Conservation (phyloP, 2,888 invertebrate genomes). For the Callinectes sapidus region DNA sequence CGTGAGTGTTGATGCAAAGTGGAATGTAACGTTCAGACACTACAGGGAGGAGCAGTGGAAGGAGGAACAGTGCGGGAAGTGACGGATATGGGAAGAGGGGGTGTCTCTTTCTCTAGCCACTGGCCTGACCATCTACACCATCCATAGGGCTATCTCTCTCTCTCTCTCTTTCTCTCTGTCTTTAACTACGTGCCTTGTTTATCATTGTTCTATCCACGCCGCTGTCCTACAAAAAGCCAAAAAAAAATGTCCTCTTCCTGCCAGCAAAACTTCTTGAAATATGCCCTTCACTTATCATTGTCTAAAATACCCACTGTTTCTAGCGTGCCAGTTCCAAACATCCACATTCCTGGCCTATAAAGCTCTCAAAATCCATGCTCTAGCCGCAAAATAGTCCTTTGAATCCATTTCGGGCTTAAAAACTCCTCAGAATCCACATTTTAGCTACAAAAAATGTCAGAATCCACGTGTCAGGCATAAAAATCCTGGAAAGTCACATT, state of each 20-base stretch:
- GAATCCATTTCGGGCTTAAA: neutral
- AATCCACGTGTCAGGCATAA: neutral
- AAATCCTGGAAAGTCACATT: neutral
- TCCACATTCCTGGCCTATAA: neutral
- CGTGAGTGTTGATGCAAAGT: neutral
- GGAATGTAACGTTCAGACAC: conserved; percentile 22
- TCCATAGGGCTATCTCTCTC: neutral
- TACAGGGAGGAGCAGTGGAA: neutral
- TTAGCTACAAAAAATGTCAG: neutral
- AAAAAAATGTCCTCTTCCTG: neutral
- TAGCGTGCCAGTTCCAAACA: neutral
- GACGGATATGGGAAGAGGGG: neutral
- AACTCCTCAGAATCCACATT: no score
- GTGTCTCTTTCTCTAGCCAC: neutral
- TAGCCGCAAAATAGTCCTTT: neutral
- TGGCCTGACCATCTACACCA: neutral
- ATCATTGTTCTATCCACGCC: neutral
- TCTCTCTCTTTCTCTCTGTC: neutral
- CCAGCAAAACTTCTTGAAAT: no score
- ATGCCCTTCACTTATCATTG: neutral
- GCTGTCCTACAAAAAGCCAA: neutral
- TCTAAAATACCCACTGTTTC: neutral
- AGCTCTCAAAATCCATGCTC: neutral
- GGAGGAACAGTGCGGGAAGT: neutral
- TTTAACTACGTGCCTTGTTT: no score